Percentiles rank a stretch among this genome's conserved stretches.
phyloP scores from a whole-genome alignment of 2,113 vertebrate genomes.

The Vombatus ursinus region DNA sequence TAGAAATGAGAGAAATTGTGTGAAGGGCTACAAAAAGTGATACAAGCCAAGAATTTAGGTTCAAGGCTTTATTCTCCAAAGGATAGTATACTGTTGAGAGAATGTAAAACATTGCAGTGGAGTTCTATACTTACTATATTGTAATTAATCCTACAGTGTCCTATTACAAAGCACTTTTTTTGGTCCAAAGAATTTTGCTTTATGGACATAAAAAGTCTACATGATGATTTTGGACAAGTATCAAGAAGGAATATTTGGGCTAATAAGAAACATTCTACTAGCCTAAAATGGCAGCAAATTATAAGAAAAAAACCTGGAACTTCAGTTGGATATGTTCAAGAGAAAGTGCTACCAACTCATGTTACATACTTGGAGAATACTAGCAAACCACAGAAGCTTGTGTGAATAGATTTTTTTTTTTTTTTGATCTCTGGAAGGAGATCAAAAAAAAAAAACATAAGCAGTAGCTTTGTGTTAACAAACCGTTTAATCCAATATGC shows the following conservation, averaged over 20 bases:
- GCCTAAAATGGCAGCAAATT: background rate
- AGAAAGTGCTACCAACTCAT: background rate
- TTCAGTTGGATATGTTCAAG: background rate
- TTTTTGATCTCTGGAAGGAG: background rate
- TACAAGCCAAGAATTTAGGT: background rate
- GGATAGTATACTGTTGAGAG: background rate
- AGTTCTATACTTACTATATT: background rate
- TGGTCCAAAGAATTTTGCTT: background rate
- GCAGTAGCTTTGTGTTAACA: background rate
- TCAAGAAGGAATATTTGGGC: background rate
- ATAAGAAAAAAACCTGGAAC: background rate
- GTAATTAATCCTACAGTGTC: background rate
- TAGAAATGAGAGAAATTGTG: background rate
- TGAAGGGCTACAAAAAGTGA: background rate
- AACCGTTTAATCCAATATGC: background rate
- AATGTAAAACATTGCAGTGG: background rate
- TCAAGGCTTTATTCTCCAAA: background rate
- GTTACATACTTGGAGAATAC: background rate
- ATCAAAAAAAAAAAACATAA: background rate
- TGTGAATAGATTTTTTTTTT: background rate
- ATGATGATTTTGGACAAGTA: background rate
- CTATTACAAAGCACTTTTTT: background rate
- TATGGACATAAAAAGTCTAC: background rate
- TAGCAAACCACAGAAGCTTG: background rate
- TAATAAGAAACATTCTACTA: background rate